Evolutionary conservation across 2,888 invertebrate genomes (phyloP), one percentile per base, ranked within the genome.

Genomic region (Agriopis leucophaearia): DNA sequence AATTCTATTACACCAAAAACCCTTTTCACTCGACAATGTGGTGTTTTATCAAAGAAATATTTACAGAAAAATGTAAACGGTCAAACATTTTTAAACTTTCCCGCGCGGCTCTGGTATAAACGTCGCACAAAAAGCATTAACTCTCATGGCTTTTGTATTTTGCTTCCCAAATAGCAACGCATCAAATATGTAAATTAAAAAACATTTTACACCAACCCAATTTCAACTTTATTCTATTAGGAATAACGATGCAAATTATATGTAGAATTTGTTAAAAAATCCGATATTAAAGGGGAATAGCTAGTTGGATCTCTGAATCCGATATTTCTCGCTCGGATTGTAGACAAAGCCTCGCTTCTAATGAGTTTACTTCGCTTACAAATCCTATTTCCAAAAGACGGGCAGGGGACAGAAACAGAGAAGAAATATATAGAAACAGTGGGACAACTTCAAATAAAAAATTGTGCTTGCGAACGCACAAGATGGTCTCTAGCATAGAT

Each of bases 311-410:
- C 35, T 66, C 57, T 58, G 62, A 81, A 75, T 77, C 75, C 74
- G 67, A 82, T 82, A 83, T 84, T 78, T 81, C 81, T 79, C 77
- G 73, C 76, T 74, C 56, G 73, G 75, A 78, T 76, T 70, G 76
- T 72, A 77, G 77, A 78, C 78, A 82, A 81, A 83, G 83, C 82
- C 75, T 75, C 69, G 57, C 69, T 69, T 67, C 77, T 85, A 85
- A 85, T 81, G 82, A 84, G 84, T 83, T 85, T 81, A 82, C 81
- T 81, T 75, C 78, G 73, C 70, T 77, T 77, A 78, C 80, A 81
- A 83, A 83, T 83, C 81, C 80, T 82, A 78, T 82, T 81, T 74
- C 66, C 75, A 69, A 62, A 66, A 58, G 64, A 40, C 40, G 48
- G 57, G 55, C 42, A 16, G 56, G 50, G 42, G 54, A 61, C 63